Evolutionary conservation across 2,113 vertebrate species (phyloP).

Genomic region (Corydoras maculifer): DNA sequence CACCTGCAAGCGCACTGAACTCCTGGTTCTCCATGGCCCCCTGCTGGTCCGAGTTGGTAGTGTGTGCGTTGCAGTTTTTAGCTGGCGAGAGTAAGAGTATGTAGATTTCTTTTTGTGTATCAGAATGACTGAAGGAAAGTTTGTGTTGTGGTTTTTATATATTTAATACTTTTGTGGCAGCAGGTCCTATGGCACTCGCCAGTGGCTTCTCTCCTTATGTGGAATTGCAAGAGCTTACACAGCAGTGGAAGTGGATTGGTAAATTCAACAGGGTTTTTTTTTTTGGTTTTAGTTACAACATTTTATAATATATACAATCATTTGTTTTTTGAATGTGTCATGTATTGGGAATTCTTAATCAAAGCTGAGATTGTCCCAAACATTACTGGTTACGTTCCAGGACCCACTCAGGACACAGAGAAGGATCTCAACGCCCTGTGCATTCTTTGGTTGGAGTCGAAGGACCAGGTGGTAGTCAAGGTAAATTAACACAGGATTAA

Average conservation of each 20-base stretch:
- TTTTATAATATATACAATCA: too few species aligned
- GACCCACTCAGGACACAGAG: constrained; percentile 80
- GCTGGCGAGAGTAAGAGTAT: constrained; percentile 85
- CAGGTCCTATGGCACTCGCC: constrained; percentile 70
- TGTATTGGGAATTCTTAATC: too few species aligned
- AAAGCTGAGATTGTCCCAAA: too few species aligned
- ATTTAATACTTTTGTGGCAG: constrained; percentile 39
- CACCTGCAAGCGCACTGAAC: constrained; percentile 85
- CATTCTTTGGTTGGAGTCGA: constrained; percentile 93
- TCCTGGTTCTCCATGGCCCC: constrained; percentile 84
- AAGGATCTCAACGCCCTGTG: constrained; percentile 87
- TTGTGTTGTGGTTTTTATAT: not conserved
- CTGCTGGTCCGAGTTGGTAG: constrained; percentile 90
- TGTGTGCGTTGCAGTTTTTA: constrained; percentile 86
- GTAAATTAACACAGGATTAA: too few species aligned
- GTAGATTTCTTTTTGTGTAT: not conserved
- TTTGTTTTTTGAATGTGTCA: too few species aligned
- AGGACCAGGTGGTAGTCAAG: constrained; percentile 89
- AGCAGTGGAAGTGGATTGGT: constrained; percentile 94
- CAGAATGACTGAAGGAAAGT: not conserved
- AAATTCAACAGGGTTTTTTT: constrained; percentile 43
- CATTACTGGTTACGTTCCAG: constrained; percentile 51
- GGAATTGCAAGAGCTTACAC: constrained; percentile 83
- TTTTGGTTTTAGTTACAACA: not conserved
- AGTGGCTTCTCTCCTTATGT: constrained; percentile 86